Evolutionary conservation across 2,888 invertebrate genomes (phyloP).

Genomic region (Dasysyrphus albostriatus): DNA sequence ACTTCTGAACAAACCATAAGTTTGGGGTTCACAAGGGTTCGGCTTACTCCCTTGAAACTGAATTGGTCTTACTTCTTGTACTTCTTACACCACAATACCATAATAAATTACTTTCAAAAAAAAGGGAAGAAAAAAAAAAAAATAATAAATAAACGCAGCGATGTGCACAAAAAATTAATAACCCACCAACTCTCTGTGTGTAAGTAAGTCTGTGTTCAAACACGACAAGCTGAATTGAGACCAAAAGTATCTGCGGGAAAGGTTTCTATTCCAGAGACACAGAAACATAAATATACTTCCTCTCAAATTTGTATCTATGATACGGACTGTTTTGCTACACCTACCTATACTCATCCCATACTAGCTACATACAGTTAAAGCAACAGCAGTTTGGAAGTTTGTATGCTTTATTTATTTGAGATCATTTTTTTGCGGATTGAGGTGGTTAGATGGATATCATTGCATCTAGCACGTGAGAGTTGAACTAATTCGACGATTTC

Average conservation of each 20-base stretch:
- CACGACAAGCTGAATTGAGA: slow-evolving; percentile 27
- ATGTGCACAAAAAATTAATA: slow-evolving; percentile 36
- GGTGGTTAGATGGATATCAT: background rate
- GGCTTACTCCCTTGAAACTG: background rate
- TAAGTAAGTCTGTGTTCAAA: slow-evolving; percentile 9
- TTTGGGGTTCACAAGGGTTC: slow-evolving; percentile 25
- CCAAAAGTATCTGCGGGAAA: slow-evolving; percentile 8
- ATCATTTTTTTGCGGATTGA: background rate
- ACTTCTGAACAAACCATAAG: slow-evolving; percentile 15
- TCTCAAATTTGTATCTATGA: slow-evolving; percentile 26
- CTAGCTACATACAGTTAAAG: no score
- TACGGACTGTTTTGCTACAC: background rate
- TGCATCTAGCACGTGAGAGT: slow-evolving; percentile 61
- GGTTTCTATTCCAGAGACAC: background rate
- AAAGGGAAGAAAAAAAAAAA: slow-evolving; percentile 68
- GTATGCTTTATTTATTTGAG: background rate
- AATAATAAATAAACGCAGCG: slow-evolving; percentile 51
- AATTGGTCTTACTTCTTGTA: background rate
- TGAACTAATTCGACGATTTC: slow-evolving; percentile 70
- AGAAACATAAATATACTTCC: slow-evolving; percentile 27
- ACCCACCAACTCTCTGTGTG: background rate
- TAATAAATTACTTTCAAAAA: slow-evolving; percentile 60
- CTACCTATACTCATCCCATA: background rate
- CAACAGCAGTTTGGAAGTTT: background rate
- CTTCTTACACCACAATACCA: slow-evolving; percentile 19